Percentiles rank a stretch among this genome's conserved stretches.
phyloP scores from a whole-genome alignment of 2,113 vertebrate genomes.

The Phalacrocorax pelagicus region DNA sequence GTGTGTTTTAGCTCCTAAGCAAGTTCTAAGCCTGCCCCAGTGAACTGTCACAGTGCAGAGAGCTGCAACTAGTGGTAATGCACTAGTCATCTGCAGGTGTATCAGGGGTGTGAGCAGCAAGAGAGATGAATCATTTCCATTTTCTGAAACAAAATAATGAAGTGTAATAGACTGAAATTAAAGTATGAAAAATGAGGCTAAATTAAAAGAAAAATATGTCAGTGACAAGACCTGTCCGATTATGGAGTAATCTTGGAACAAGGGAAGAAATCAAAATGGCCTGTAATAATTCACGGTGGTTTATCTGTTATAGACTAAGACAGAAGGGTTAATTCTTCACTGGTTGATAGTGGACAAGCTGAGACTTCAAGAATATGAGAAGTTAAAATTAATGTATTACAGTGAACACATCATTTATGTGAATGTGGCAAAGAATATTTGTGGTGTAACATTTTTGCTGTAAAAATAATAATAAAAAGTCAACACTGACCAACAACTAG shows the following conservation, averaged over 20 bases:
- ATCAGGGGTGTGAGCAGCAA: neutral
- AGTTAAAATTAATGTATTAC: neutral
- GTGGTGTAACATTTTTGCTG: neutral
- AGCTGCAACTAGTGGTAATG: neutral
- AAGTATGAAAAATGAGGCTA: neutral
- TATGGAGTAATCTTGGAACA: neutral
- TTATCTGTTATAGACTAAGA: neutral
- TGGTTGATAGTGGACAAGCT: neutral
- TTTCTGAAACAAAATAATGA: slow-evolving; percentile 6
- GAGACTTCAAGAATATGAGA: neutral
- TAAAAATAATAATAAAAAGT: neutral
- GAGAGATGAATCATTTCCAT: neutral
- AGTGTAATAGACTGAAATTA: neutral
- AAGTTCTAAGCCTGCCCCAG: neutral
- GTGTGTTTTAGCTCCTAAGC: neutral
- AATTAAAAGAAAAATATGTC: neutral
- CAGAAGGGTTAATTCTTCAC: neutral
- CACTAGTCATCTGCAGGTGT: neutral
- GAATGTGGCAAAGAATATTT: neutral
- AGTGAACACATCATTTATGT: neutral
- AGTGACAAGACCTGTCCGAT: neutral
- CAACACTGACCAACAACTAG: neutral
- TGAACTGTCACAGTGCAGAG: neutral
- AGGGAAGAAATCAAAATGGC: neutral
- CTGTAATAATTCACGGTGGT: neutral